Percentiles rank a stretch among this genome's conserved stretches.
These are phyloP conservation scores for Notiomystis cincta DNA, from an alignment of 2,113 vertebrate species.

Conservation along the genomic window DNA sequence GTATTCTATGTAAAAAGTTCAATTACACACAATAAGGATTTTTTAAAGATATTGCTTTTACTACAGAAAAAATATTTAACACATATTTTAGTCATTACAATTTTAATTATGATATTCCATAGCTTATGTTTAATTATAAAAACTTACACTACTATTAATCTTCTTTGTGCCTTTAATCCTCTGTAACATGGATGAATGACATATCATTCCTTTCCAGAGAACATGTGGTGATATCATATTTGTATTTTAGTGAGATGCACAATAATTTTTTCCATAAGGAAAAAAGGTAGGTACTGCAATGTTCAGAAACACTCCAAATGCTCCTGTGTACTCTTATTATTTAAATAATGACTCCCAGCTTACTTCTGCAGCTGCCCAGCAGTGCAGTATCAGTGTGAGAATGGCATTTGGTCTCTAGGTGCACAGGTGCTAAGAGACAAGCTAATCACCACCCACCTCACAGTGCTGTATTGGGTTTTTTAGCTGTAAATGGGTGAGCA, in stretches of 20 bases:
- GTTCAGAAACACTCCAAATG: neutral
- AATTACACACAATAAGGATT: neutral
- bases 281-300: neutral
- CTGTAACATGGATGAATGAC: neutral
- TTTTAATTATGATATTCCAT: neutral
- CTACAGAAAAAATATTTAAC: neutral
- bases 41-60: neutral
- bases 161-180: neutral
- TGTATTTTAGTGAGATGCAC: neutral
- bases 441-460: neutral
- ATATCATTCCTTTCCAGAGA: neutral
- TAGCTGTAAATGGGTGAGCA: neutral
- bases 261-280: neutral
- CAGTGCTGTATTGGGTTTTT: neutral
- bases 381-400: neutral
- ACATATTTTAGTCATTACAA: neutral
- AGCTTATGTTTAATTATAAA: neutral
- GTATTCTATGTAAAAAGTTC: neutral
- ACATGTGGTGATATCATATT: neutral
- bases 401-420: neutral
- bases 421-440: neutral
- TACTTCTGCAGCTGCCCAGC: neutral
- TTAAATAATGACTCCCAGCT: fast-evolving
- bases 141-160: neutral
- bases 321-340: neutral